Conservation (phyloP, 2,888 invertebrate species). For the Patella ulyssiponensis region DNA sequence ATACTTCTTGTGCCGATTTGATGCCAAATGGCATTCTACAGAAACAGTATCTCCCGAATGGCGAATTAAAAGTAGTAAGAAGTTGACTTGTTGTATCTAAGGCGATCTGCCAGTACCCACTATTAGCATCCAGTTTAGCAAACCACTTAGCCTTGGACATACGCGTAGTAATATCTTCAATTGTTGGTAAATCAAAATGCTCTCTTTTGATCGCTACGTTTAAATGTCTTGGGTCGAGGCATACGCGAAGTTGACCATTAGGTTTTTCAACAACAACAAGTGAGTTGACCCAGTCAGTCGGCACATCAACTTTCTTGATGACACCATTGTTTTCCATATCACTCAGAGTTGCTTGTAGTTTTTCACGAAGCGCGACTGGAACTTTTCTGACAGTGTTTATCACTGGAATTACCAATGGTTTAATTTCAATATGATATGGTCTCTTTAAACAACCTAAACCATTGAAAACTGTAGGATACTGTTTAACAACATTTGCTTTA, state of each 20-base stretch:
- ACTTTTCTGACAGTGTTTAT: constrained; percentile 21
- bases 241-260: constrained; percentile 20
- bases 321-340: constrained; percentile 16
- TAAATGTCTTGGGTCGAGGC: constrained; percentile 28
- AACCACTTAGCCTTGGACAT: constrained; percentile 25
- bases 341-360: constrained; percentile 21
- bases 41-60: constrained; percentile 26
- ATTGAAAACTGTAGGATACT: constrained; percentile 10
- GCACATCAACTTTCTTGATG: constrained; percentile 26
- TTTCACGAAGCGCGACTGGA: constrained; percentile 20
- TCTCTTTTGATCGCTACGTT: constrained; percentile 31
- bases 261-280: constrained; percentile 27
- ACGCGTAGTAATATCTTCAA: constrained; percentile 25
- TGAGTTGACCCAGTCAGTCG: constrained; percentile 29
- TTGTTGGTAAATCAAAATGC: constrained; percentile 19
- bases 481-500: background rate
- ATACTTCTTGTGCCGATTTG: constrained; percentile 31
- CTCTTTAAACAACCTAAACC: constrained; percentile 18
- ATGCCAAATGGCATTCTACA: constrained; percentile 37
- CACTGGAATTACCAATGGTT: constrained; percentile 13
- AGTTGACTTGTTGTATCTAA: constrained; percentile 28
- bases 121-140: constrained; percentile 23
- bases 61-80: constrained; percentile 29
- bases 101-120: constrained; percentile 28
- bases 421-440: constrained; percentile 17